Conservation (phyloP, 2,888 invertebrate genomes). For the Leptinotarsa tumamoca region DNA sequence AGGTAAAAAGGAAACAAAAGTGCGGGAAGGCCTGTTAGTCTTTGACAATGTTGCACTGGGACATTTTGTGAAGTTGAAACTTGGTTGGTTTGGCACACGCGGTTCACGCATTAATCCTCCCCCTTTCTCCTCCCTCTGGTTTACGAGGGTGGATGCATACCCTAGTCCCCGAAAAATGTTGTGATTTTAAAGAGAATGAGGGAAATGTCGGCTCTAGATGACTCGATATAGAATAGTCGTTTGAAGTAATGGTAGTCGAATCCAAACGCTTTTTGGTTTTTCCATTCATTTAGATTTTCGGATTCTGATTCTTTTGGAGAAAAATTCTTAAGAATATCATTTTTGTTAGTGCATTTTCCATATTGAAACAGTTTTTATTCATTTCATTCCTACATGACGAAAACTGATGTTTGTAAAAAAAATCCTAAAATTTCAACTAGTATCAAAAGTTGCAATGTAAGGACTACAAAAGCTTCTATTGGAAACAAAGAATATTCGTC, state of each 20-base stretch:
- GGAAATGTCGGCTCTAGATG: neutral
- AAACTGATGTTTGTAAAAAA: too few species aligned
- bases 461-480: too few species aligned
- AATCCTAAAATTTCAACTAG: too few species aligned
- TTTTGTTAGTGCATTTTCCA: too few species aligned
- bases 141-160: slow-evolving; percentile 29
- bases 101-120: slow-evolving; percentile 57
- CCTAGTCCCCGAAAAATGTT: slow-evolving; percentile 56
- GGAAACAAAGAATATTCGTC: too few species aligned
- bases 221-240: neutral
- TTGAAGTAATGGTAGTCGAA: neutral
- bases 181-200: slow-evolving; percentile 58
- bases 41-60: slow-evolving; percentile 43
- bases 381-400: too few species aligned
- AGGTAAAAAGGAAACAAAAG: slow-evolving; percentile 44
- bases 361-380: too few species aligned
- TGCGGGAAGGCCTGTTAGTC: slow-evolving; percentile 38
- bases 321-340: too few species aligned
- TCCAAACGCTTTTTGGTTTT: too few species aligned
- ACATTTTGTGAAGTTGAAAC: slow-evolving; percentile 45
- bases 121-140: slow-evolving; percentile 53
- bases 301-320: too few species aligned
- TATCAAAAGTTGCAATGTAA: too few species aligned
- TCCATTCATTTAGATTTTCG: too few species aligned
- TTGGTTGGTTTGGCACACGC: slow-evolving; percentile 53